Conservation (phyloP, 2,113 vertebrate genomes). For the Hippocampus abdominalis region DNA sequence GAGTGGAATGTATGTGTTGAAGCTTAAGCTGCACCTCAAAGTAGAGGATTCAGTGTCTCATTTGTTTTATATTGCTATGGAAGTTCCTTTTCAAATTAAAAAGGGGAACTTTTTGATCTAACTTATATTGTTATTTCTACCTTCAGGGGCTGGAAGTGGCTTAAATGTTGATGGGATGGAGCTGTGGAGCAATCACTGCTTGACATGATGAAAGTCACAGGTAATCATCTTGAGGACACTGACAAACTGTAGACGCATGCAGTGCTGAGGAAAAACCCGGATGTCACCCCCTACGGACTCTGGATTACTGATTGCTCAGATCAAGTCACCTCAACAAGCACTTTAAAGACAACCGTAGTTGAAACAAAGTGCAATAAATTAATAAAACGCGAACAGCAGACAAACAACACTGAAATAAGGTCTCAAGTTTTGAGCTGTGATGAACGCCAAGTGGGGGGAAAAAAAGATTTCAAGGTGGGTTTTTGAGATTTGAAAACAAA, state of each 20-base stretch:
- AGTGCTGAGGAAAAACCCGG: conserved; percentile 8
- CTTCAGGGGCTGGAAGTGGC: conserved; percentile 36
- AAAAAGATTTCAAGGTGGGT: no score
- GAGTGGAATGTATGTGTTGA: conserved; percentile 72
- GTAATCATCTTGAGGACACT: conserved; percentile 10
- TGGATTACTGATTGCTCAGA: conserved; percentile 1
- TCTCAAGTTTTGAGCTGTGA: no score
- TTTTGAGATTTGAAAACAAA: background rate
- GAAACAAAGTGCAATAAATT: no score
- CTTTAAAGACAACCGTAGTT: background rate
- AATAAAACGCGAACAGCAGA: no score
- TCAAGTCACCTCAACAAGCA: background rate
- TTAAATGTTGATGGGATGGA: conserved; percentile 26
- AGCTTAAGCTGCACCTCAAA: conserved; percentile 69
- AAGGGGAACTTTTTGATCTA: conserved; percentile 56
- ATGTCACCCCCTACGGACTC: conserved; percentile 6
- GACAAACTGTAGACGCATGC: conserved; percentile 3
- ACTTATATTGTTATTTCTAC: conserved; percentile 60
- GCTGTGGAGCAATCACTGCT: conserved; percentile 38
- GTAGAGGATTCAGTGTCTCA: conserved; percentile 56
- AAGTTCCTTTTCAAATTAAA: conserved; percentile 71
- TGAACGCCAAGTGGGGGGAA: no score
- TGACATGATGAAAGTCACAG: conserved; percentile 9
- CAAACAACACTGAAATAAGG: no score
- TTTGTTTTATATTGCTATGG: conserved; percentile 65